Evolutionary conservation across 2,797 vertebrate species (phyloP).

Genomic region (Acrossocheilus fasciatus): DNA sequence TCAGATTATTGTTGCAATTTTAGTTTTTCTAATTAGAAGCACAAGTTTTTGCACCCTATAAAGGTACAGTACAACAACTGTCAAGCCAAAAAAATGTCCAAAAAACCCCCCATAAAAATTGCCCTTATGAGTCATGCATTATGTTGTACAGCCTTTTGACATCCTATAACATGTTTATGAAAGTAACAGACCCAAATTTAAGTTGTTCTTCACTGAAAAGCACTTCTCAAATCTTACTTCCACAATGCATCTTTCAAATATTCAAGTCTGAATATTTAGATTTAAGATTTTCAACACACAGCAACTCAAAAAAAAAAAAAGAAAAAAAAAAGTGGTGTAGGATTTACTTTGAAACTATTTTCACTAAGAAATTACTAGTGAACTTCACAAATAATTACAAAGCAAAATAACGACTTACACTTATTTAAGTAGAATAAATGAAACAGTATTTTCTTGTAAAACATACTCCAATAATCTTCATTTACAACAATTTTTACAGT

Average conservation of each 20-base stretch:
- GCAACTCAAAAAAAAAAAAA: background rate
- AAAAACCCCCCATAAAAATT: background rate
- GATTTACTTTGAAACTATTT: background rate
- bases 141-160: background rate
- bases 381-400: background rate
- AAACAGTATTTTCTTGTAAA: background rate
- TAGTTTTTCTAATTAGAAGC: background rate
- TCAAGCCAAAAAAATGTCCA: background rate
- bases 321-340: background rate
- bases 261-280: background rate
- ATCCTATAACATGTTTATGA: background rate
- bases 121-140: background rate
- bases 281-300: background rate
- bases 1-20: background rate
- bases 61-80: background rate
- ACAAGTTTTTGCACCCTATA: background rate
- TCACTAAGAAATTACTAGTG: background rate
- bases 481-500: background rate
- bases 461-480: background rate
- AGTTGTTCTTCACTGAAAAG: background rate
- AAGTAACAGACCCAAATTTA: background rate
- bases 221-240: background rate
- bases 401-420: background rate
- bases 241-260: background rate
- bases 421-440: too few relatives aligned